Evolutionary conservation across 2,797 vertebrate genomes (phyloP).

Genomic region (Megaceryle alcyon): DNA sequence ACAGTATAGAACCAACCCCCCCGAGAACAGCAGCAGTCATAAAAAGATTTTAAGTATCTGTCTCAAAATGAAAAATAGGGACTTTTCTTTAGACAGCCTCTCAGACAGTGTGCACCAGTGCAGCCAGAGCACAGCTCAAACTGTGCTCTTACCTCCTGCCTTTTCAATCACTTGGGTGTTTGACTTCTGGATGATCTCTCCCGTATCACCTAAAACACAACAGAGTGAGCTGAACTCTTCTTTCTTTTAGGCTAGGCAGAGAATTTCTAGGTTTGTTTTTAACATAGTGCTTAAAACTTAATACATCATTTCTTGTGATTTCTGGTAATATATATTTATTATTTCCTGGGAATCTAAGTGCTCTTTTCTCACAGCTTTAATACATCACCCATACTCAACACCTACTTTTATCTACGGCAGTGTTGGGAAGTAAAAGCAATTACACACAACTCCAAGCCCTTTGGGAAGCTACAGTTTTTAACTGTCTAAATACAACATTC

Average conservation of each 20-base stretch:
- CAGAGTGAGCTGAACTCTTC: accelerated
- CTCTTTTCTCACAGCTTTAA: not conserved
- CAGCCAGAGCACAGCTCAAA: not conserved
- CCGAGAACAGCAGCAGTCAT: not conserved
- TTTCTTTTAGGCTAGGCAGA: not conserved
- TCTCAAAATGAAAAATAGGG: not conserved
- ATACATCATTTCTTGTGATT: not conserved
- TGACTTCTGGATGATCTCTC: not conserved
- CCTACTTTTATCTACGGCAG: not conserved
- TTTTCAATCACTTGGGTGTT: not conserved
- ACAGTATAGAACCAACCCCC: accelerated
- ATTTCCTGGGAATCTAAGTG: not conserved
- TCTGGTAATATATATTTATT: not conserved
- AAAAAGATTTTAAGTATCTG: not conserved
- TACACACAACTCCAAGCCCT: not conserved
- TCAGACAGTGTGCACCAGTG: accelerated
- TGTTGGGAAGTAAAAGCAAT: not conserved
- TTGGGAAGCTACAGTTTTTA: not conserved
- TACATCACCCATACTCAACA: not conserved
- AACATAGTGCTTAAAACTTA: not conserved
- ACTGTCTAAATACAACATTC: not conserved
- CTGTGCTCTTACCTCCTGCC: not conserved
- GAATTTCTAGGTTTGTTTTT: not conserved
- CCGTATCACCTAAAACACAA: not conserved
- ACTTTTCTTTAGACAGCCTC: not conserved